phyloP scores from a whole-genome alignment of 2,113 vertebrate species.

The Lophochroa leadbeateri region DNA sequence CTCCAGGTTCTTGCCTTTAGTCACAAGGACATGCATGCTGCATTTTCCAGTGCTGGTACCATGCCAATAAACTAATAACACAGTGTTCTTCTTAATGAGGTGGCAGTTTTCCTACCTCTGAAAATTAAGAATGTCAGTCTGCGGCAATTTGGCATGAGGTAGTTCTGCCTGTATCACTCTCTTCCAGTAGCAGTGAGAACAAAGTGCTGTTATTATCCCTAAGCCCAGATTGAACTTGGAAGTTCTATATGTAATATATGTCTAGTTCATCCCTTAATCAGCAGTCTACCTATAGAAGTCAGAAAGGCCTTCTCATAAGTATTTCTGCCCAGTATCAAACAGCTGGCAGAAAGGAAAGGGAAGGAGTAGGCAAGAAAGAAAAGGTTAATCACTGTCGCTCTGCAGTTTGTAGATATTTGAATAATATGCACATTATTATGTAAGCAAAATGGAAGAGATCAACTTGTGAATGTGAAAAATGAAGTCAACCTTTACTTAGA shows the following conservation, averaged over 20 bases:
- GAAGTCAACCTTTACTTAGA: neutral
- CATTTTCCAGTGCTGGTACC: constrained; percentile 30
- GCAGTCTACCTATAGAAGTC: neutral
- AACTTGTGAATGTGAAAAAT: neutral
- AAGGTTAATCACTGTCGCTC: neutral
- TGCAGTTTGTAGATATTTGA: neutral
- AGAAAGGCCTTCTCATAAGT: neutral
- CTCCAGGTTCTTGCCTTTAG: constrained; percentile 25
- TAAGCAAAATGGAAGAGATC: neutral
- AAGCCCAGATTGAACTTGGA: constrained; percentile 27
- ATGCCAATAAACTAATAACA: constrained; percentile 63
- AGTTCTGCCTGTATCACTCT: constrained; percentile 43
- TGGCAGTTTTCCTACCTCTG: constrained; percentile 69
- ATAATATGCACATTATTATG: neutral
- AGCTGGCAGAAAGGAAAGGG: neutral
- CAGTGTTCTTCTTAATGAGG: constrained; percentile 68
- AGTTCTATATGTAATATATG: constrained; percentile 32
- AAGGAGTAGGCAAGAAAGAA: neutral
- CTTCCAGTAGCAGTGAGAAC: constrained; percentile 41
- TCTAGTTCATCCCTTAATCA: neutral
- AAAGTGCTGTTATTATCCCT: constrained; percentile 47
- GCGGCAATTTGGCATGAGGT: constrained; percentile 61
- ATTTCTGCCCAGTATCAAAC: neutral
- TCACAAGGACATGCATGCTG: constrained; percentile 39
- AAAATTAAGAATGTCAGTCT: constrained; percentile 74